Percentiles rank a stretch among this genome's conserved stretches.
These are phyloP conservation scores for Acropternis orthonyx DNA, from an alignment of 2,797 vertebrate genomes.

Conservation along the genomic window DNA sequence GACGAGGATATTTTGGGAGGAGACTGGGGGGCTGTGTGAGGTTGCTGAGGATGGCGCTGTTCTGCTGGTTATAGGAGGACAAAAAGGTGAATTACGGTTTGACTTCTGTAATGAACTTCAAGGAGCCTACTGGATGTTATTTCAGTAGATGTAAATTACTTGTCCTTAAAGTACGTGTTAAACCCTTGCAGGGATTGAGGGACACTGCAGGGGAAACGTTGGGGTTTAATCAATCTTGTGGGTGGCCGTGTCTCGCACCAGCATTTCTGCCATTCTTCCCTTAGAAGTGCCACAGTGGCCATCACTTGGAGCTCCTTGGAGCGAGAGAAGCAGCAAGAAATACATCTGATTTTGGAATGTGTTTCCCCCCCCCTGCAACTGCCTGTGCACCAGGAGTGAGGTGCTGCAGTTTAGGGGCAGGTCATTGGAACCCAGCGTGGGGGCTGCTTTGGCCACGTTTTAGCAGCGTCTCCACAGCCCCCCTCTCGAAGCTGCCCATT, in stretches of 20 bases:
- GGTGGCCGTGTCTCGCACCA: background rate
- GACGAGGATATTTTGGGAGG: background rate
- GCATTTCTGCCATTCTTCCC: background rate
- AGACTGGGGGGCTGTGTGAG: background rate
- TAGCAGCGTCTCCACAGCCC: conserved; percentile 20
- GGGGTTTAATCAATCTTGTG: background rate
- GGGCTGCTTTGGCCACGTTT: conserved; percentile 55
- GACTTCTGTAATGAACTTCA: background rate
- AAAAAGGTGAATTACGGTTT: background rate
- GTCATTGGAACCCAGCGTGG: conserved; percentile 33
- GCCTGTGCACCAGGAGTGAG: conserved; percentile 14
- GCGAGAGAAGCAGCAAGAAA: background rate
- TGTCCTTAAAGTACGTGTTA: background rate
- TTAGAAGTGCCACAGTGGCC: background rate
- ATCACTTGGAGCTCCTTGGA: background rate
- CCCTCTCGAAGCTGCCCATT: conserved; percentile 47
- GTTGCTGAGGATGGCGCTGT: background rate
- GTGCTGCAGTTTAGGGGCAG: conserved; percentile 35
- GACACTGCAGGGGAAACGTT: accelerated
- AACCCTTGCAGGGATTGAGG: background rate
- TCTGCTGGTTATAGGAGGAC: background rate
- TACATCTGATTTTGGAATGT: conserved; percentile 21
- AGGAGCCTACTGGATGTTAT: background rate
- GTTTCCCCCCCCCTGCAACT: background rate
- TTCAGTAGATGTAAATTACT: background rate